Evolutionary conservation across 2,113 vertebrate species (phyloP).

Genomic region (Bufo gargarizans): DNA sequence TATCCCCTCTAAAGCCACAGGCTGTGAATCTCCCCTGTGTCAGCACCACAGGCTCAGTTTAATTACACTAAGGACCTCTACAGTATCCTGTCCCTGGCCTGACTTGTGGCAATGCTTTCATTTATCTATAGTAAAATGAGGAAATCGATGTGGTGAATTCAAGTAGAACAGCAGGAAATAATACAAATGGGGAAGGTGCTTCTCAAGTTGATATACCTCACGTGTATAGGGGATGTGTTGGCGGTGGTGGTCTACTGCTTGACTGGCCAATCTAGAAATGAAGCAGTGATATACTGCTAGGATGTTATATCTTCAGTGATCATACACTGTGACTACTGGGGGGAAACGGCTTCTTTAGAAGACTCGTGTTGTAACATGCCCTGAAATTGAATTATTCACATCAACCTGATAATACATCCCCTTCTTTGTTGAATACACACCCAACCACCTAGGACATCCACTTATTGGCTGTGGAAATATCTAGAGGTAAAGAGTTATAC

Average conservation of each 20-base stretch:
- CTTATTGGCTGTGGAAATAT: conserved; percentile 10
- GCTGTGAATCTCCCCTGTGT: conserved; percentile 53
- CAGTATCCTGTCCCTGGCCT: conserved; percentile 14
- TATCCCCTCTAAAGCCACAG: conserved; percentile 53
- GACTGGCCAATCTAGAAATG: not conserved
- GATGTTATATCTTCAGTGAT: not conserved
- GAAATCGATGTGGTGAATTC: not conserved
- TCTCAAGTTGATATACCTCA: not conserved
- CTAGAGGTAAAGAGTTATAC: not conserved
- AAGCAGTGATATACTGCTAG: not conserved
- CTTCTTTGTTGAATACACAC: not conserved
- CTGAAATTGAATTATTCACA: not conserved
- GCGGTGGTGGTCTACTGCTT: not conserved
- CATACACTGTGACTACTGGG: not conserved
- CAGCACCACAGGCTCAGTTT: conserved; percentile 47
- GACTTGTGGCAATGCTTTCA: not conserved
- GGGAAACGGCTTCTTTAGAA: not conserved
- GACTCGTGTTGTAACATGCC: not conserved
- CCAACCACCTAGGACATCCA: conserved; percentile 26
- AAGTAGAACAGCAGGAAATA: not conserved
- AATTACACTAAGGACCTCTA: conserved; percentile 13
- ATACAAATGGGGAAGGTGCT: not conserved
- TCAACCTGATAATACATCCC: no score
- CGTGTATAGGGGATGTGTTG: not conserved
- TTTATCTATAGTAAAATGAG: not conserved